Conservation (phyloP, 37 sponge, comb jelly and placozoan species). For the Chondrilla cf. caribensis region DNA sequence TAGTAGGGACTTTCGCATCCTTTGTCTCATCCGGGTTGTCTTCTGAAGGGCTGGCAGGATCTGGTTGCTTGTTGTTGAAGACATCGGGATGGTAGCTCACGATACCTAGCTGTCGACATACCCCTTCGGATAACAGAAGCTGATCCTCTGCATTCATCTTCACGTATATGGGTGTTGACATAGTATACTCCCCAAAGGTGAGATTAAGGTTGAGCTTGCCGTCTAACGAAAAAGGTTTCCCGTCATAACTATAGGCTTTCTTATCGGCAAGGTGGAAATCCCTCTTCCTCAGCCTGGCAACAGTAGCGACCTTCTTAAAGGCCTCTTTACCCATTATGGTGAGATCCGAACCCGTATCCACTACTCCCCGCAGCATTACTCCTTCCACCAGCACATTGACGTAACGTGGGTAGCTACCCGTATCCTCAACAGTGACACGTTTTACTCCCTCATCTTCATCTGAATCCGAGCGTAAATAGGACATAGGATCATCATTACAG, state of each 20-base stretch:
- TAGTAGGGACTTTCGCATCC: slow-evolving; percentile 2
- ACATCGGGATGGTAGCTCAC: slow-evolving; percentile 42
- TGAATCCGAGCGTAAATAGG: not conserved
- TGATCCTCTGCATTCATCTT: slow-evolving; percentile 55
- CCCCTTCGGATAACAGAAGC: slow-evolving; percentile 48
- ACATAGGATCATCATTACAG: not conserved
- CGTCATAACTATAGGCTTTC: slow-evolving; percentile 23
- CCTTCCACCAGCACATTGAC: not conserved
- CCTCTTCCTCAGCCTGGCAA: slow-evolving; percentile 5
- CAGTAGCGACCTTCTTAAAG: slow-evolving; percentile 14
- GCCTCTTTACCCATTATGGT: slow-evolving; percentile 16
- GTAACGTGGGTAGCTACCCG: not conserved
- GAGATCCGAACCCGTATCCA: slow-evolving; percentile 22
- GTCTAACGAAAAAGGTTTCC: slow-evolving; percentile 34
- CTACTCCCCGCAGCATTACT: slow-evolving; percentile 1
- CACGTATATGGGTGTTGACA: slow-evolving; percentile 17
- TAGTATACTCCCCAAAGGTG: slow-evolving; percentile 14
- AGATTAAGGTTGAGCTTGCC: slow-evolving; percentile 42
- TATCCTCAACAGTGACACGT: not conserved
- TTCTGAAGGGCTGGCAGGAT: too few species aligned
- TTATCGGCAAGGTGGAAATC: slow-evolving; percentile 27
- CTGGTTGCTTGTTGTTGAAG: not conserved
- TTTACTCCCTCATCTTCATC: not conserved
- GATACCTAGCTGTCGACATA: slow-evolving; percentile 54
- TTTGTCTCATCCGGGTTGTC: not conserved